These are phyloP conservation scores for Myotis davidii DNA, from an alignment of 2,113 vertebrate genomes.

Conservation along the genomic window DNA sequence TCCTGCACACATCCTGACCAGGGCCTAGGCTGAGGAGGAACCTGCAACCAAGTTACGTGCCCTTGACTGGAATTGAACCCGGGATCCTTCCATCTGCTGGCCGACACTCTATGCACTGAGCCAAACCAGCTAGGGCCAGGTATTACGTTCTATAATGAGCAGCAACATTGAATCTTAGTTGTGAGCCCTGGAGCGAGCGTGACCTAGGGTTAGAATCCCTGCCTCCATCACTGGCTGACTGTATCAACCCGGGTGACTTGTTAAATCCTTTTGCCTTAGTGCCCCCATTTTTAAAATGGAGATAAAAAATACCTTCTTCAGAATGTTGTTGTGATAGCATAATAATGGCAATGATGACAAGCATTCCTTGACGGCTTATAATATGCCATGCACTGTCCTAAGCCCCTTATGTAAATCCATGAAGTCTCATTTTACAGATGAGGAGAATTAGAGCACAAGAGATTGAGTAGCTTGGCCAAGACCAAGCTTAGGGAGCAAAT, in stretches of 20 bases:
- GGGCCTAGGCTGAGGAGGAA: no score
- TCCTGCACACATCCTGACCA: no score
- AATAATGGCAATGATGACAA: neutral
- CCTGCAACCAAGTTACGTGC: no score
- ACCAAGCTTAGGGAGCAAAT: conserved; percentile 7
- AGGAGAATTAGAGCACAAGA: neutral
- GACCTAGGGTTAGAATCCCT: neutral
- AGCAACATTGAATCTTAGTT: neutral
- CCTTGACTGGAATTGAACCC: no score
- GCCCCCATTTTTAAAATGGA: neutral
- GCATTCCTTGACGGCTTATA: neutral
- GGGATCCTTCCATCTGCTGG: no score
- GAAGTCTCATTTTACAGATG: neutral
- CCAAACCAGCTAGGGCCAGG: neutral
- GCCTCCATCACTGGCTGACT: neutral
- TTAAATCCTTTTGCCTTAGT: conserved; percentile 39
- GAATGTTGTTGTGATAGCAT: neutral
- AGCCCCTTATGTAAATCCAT: neutral
- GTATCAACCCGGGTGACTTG: neutral
- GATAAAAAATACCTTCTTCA: neutral
- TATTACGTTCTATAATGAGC: neutral
- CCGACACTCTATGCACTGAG: no score
- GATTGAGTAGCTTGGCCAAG: neutral
- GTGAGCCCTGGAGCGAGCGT: neutral
- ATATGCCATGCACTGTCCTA: neutral